phyloP scores from a whole-genome alignment of 2,888 invertebrate genomes.

The Drosophila macrospina region DNA sequence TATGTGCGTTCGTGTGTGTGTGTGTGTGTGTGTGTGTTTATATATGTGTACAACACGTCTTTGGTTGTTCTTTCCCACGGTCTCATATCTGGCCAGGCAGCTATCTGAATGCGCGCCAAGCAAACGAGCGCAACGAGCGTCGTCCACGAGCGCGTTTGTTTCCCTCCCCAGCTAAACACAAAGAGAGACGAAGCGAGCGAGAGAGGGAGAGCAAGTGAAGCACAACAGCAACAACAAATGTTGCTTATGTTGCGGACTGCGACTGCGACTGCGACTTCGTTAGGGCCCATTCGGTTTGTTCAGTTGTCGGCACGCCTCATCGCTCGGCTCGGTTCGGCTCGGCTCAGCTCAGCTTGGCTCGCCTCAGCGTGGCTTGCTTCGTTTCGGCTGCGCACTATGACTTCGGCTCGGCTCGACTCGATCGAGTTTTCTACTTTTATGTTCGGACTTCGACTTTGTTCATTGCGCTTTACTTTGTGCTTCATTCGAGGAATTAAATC shows the following conservation, averaged over 20 bases:
- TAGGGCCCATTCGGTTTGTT: slow-evolving; percentile 9
- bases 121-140: slow-evolving; percentile 61
- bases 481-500: slow-evolving; percentile 76
- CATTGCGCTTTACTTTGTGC: slow-evolving; percentile 80
- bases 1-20: slow-evolving; percentile 25
- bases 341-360: slow-evolving; percentile 15
- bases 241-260: slow-evolving; percentile 61
- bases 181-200: slow-evolving; percentile 8
- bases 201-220: slow-evolving; percentile 3
- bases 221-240: slow-evolving; percentile 54
- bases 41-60: slow-evolving; percentile 77
- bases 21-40: slow-evolving; percentile 47
- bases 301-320: slow-evolving; percentile 32
- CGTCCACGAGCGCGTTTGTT: slow-evolving; percentile 42
- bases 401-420: slow-evolving; percentile 51
- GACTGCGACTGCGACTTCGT: slow-evolving; percentile 39
- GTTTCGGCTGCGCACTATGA: slow-evolving; percentile 26
- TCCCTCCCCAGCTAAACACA: slow-evolving; percentile 25
- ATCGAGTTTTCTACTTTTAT: slow-evolving; percentile 71
- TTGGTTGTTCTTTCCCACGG: slow-evolving; percentile 85
- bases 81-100: slow-evolving; percentile 84
- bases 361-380: slow-evolving; percentile 29
- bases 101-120: slow-evolving; percentile 73
- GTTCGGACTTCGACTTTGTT: slow-evolving; percentile 66
- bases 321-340: slow-evolving; percentile 27